Conservation (phyloP, 2,888 invertebrate species). For the Papilio elwesi region DNA sequence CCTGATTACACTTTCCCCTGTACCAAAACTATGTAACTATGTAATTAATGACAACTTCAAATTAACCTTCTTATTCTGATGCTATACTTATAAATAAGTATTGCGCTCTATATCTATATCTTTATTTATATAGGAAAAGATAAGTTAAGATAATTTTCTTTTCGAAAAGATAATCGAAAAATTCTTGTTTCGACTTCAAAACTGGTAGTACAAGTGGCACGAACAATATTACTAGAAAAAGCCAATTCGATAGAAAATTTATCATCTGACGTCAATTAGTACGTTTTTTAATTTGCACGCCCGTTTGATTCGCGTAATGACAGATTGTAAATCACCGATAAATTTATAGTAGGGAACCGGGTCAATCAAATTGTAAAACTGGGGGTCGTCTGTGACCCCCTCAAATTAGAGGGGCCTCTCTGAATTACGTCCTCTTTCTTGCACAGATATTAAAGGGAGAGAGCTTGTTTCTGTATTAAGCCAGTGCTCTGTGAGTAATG, state of each 20-base stretch:
- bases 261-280: constrained; percentile 19
- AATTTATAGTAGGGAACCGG: constrained; percentile 45
- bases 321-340: constrained; percentile 27
- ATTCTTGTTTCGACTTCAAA: not conserved
- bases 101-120: too few species aligned
- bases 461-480: constrained; percentile 50
- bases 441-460: constrained; percentile 55
- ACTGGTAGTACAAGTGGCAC: not conserved
- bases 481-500: constrained; percentile 59
- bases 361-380: constrained; percentile 62
- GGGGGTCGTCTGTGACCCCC: constrained; percentile 51
- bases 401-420: constrained; percentile 55
- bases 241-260: constrained; percentile 6
- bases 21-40: too few species aligned
- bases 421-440: constrained; percentile 58
- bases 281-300: constrained; percentile 19
- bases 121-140: too few species aligned
- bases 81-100: too few species aligned
- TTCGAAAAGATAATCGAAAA: too few species aligned
- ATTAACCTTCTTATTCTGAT: too few species aligned
- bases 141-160: too few species aligned
- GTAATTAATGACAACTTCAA: too few species aligned
- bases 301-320: constrained; percentile 18
- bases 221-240: not conserved
- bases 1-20: too few species aligned